These are phyloP conservation scores for Pyrochroa serraticornis DNA, from an alignment of 2,888 invertebrate species.

Conservation along the genomic window DNA sequence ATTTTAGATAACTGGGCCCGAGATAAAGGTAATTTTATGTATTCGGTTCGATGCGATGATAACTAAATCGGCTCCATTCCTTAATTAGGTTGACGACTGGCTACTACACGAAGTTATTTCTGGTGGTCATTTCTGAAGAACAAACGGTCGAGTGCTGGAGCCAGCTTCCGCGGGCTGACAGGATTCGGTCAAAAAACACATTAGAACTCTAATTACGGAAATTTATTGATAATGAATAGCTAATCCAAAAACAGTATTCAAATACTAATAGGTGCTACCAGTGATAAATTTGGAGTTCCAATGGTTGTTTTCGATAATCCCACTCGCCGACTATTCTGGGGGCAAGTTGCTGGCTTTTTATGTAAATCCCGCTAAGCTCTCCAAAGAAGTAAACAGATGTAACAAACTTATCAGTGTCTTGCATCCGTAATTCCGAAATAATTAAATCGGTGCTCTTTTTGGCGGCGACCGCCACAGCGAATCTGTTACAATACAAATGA, in stretches of 20 bases:
- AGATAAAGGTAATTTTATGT: slow-evolving; percentile 1
- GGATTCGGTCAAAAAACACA: background rate
- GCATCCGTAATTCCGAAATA: slow-evolving; percentile 1
- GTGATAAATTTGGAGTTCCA: background rate
- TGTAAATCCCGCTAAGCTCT: background rate
- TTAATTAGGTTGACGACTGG: slow-evolving; percentile 2
- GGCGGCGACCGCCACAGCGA: slow-evolving; percentile 9
- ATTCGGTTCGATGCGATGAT: background rate
- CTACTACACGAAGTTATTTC: background rate
- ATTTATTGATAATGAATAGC: slow-evolving; percentile 1
- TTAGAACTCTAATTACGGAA: slow-evolving; percentile 2
- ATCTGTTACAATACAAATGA: slow-evolving; percentile 7
- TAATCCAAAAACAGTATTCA: background rate
- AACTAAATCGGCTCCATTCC: slow-evolving; percentile 5
- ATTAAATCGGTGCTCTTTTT: slow-evolving; percentile 2
- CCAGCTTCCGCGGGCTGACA: too few species aligned
- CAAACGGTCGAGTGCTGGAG: background rate
- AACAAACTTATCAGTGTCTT: slow-evolving; percentile 4
- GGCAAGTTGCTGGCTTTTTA: background rate
- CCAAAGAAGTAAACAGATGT: slow-evolving; percentile 1
- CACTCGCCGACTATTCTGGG: background rate
- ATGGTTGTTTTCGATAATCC: background rate
- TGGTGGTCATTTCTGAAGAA: background rate
- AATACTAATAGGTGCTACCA: background rate
- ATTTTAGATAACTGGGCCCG: slow-evolving; percentile 6